Evolutionary conservation across 2,888 invertebrate genomes (phyloP), one percentile per base, ranked within the genome.

Genomic region (Liposcelis brunnea): DNA sequence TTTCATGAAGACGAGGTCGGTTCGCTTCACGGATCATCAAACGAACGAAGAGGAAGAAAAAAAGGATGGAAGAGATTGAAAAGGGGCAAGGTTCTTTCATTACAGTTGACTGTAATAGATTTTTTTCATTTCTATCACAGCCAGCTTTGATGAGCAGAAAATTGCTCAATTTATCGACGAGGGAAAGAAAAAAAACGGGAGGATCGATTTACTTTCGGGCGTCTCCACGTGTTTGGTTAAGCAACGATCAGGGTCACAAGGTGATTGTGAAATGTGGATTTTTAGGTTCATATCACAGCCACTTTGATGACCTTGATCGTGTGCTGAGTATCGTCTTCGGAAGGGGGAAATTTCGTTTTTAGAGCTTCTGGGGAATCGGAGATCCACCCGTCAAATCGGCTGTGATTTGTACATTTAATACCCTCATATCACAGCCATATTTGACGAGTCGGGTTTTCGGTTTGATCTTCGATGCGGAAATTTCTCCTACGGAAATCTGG

Each of bases 141-240:
- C 85, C 84, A 85, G 84, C 84, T 84, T 85, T 85, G 85, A 85
- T 85, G 84, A 85, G 82, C 83, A 83, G 63, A 71, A 75, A 71
- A 26, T 26, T 26, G 26, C 26, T 26, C 26, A 6, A 8, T 26
- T 26, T 26, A 8, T 26, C 8, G 5, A 8, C 26, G 16, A 46
- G 5, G 10, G 35, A 15, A 19, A 45, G 18, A 43, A 47, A 18
- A 19, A 33, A 42, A 14, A 14, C 14, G 42, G 42, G 46, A 47
- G n/a, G 43, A 38, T 15, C 15, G 37, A 16, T 26, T 26, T 26
- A 6, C n/a, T n/a, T n/a, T n/a, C 66, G 49, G 48, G 43, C 52
- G 51, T 5, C 11, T 15, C 19, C 18, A 14, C 31, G 31, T 10
- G 11, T 2, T 31, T 37, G 6, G 36, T 37, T 35, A 35, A n/a